Conservation (phyloP, 2,888 invertebrate genomes). For the Lochmaea crataegi region DNA sequence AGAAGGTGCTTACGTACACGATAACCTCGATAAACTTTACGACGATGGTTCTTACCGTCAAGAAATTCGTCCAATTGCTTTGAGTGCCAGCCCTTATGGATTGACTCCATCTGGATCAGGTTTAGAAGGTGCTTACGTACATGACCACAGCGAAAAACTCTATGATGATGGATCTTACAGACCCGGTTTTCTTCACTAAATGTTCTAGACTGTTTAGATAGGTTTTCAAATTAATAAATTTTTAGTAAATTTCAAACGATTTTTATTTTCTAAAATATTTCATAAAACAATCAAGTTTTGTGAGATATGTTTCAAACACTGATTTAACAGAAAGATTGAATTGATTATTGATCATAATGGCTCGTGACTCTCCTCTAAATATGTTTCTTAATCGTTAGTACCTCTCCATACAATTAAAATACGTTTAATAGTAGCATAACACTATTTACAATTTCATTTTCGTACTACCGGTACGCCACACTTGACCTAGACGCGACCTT, state of each 20-base stretch:
- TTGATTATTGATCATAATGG: too few relatives aligned
- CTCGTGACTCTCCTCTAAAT: too few relatives aligned
- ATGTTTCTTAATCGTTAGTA: too few relatives aligned
- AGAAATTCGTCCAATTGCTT: constrained; percentile 44
- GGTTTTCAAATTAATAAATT: constrained; percentile 35
- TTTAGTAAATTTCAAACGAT: constrained; percentile 1
- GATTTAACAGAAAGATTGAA: too few relatives aligned
- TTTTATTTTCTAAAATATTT: not conserved
- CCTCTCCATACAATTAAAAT: too few relatives aligned
- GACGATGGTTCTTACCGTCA: constrained; percentile 56
- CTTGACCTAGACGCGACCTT: constrained; percentile 20
- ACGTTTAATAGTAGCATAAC: too few relatives aligned
- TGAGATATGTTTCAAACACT: too few relatives aligned
- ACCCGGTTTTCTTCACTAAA: constrained; percentile 46
- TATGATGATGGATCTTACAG: constrained; percentile 59
- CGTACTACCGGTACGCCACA: not conserved
- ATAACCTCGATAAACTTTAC: constrained; percentile 54
- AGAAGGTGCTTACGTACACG: constrained; percentile 56
- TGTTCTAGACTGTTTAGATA: constrained; percentile 28
- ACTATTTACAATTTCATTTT: too few relatives aligned
- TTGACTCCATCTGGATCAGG: constrained; percentile 52
- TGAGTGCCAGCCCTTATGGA: constrained; percentile 49
- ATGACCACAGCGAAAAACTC: constrained; percentile 53
- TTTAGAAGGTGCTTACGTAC: constrained; percentile 56
- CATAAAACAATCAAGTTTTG: too few relatives aligned